A percentile compares a stretch with the other conserved stretches of the same genome.
These are phyloP conservation scores for Drosophila nannoptera DNA, from an alignment of 1,140 invertebrate genomes.

Conservation along the genomic window DNA sequence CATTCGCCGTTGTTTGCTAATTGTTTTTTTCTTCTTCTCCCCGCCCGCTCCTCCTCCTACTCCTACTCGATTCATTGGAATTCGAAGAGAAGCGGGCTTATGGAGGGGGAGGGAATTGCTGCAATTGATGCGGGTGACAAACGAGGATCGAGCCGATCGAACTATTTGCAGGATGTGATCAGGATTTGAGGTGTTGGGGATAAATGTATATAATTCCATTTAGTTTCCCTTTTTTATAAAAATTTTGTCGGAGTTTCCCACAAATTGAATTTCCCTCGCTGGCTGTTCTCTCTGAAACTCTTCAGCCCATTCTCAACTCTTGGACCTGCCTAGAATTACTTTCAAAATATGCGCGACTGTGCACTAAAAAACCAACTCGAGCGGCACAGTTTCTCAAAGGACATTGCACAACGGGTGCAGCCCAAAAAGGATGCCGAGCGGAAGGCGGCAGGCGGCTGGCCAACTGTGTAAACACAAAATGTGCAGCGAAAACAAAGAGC, in stretches of 20 bases:
- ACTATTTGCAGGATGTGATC: too few species aligned
- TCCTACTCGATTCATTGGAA: too few species aligned
- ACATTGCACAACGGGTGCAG: conserved; percentile 46
- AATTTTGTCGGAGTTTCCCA: too few species aligned
- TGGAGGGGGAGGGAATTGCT: neutral
- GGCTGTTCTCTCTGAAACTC: neutral
- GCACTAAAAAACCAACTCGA: conserved; percentile 10
- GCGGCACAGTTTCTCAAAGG: conserved; percentile 8
- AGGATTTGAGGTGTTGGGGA: too few species aligned
- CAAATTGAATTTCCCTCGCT: too few species aligned
- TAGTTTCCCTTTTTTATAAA: too few species aligned
- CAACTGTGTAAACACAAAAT: conserved; percentile 54
- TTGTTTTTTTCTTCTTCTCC: conserved; percentile 32
- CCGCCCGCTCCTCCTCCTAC: too few species aligned
- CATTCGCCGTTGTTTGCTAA: conserved; percentile 50
- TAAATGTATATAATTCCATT: too few species aligned
- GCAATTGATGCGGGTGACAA: conserved; percentile 25
- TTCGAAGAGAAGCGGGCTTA: conserved; percentile 19
- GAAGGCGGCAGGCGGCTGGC: conserved; percentile 17
- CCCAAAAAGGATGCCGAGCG: conserved; percentile 10
- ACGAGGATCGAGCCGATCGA: too few species aligned
- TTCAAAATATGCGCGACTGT: conserved; percentile 11
- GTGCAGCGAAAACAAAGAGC: conserved; percentile 39
- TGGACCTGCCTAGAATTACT: conserved; percentile 7
- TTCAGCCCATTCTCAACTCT: neutral